Evolutionary conservation across 1,140 invertebrate species (phyloP).

Genomic region (Camponotus floridanus): DNA sequence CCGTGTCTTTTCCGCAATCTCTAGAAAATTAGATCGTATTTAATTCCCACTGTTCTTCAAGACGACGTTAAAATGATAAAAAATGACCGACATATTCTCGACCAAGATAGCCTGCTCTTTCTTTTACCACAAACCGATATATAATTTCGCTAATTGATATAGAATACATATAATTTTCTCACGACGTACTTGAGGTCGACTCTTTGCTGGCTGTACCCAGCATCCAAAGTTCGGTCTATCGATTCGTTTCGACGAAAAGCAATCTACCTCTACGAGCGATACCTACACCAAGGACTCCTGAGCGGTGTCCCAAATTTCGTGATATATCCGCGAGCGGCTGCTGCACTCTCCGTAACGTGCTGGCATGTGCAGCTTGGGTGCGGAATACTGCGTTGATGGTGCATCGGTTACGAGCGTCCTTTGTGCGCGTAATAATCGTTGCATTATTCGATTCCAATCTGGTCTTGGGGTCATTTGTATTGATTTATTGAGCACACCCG

Average conservation of each 20-base stretch:
- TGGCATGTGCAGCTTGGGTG: background rate
- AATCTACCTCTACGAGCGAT: constrained; percentile 35
- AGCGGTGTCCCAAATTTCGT: constrained; percentile 53
- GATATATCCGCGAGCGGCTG: constrained; percentile 32
- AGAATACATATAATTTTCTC: background rate
- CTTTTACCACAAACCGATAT: background rate
- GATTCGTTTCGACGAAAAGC: constrained; percentile 48
- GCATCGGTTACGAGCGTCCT: constrained; percentile 48
- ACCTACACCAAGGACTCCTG: constrained; percentile 3
- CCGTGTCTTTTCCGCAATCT: background rate
- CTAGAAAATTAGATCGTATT: background rate
- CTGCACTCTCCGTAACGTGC: constrained; percentile 1
- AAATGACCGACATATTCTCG: background rate
- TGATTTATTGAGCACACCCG: constrained; percentile 70
- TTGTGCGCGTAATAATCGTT: constrained; percentile 71
- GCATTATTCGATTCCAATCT: constrained; percentile 76
- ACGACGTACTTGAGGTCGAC: background rate
- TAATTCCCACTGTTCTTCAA: background rate
- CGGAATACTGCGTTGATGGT: background rate
- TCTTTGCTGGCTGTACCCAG: constrained; percentile 13
- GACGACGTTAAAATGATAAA: background rate
- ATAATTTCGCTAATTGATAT: background rate
- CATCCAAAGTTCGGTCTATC: constrained; percentile 24
- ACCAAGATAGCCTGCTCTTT: background rate
- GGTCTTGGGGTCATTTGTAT: constrained; percentile 72